Percentiles rank a stretch among this genome's conserved stretches.
phyloP scores from a whole-genome alignment of 2,113 vertebrate species.

The Galbula dea region DNA sequence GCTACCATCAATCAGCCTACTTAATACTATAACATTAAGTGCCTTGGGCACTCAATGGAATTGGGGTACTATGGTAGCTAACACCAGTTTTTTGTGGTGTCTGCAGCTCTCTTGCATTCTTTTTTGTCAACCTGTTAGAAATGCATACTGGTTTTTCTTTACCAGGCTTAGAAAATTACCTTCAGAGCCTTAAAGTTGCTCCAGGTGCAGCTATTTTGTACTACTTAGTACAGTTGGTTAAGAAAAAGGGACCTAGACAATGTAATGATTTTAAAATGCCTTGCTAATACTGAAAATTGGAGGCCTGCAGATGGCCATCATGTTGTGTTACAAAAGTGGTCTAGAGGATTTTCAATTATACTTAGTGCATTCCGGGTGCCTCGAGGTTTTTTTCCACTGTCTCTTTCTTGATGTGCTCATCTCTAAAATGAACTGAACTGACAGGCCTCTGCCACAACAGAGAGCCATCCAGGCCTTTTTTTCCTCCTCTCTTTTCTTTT shows the following conservation, averaged over 20 bases:
- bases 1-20: not conserved
- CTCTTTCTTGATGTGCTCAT: conserved; percentile 20
- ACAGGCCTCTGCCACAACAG: not conserved
- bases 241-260: not conserved
- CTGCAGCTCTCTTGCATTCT: not conserved
- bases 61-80: not conserved
- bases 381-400: conserved; percentile 63
- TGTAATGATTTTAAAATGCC: not conserved
- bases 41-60: not conserved
- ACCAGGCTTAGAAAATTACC: not conserved
- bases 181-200: not conserved
- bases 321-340: not conserved
- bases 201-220: not conserved
- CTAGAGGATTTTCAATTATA: conserved; percentile 45
- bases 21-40: not conserved
- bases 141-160: not conserved
- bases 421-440: conserved; percentile 34
- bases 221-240: not conserved
- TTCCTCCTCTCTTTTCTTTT: not conserved
- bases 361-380: conserved; percentile 15
- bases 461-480: not conserved
- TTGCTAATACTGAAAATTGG: not conserved
- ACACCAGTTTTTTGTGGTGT: not conserved
- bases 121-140: not conserved
- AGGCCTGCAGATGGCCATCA: conserved; percentile 18